phyloP scores from a whole-genome alignment of 2,113 vertebrate species.

The Nesoenas mayeri region DNA sequence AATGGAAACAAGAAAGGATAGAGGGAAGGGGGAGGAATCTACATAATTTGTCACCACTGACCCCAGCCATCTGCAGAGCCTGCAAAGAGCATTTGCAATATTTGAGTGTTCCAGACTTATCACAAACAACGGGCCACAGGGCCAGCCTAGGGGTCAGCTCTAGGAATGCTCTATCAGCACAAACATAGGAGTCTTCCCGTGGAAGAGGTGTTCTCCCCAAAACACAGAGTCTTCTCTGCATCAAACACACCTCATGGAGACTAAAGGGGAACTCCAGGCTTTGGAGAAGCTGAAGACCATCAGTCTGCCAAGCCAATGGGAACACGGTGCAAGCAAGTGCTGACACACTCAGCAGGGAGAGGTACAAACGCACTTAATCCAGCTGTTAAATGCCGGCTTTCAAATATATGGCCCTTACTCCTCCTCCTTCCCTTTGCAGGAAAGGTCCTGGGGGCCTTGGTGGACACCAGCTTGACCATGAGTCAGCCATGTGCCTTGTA shows the following conservation, averaged over 20 bases:
- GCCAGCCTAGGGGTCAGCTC: not conserved
- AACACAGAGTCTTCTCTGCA: rapidly evolving
- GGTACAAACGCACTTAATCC: not conserved
- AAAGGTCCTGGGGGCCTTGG: not conserved
- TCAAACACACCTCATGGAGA: not conserved
- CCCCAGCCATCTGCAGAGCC: constrained; percentile 67
- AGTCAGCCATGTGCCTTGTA: not conserved
- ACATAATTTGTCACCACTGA: constrained; percentile 74
- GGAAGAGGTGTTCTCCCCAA: not conserved
- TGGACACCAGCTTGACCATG: not conserved
- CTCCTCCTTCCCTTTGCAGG: not conserved
- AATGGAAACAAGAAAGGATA: constrained; percentile 71
- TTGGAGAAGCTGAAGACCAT: not conserved
- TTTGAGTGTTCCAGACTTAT: constrained; percentile 53
- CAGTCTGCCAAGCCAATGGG: not conserved
- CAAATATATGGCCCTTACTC: not conserved
- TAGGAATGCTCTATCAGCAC: not conserved
- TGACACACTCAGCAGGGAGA: not conserved
- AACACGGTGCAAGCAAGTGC: not conserved
- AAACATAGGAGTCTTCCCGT: not conserved
- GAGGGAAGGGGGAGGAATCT: constrained; percentile 62
- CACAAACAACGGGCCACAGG: not conserved
- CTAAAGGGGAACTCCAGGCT: not conserved
- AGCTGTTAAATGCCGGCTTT: not conserved
- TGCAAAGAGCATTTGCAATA: constrained; percentile 56